Conservation (phyloP, 2,888 invertebrate species). For the Phengaris alcon region DNA sequence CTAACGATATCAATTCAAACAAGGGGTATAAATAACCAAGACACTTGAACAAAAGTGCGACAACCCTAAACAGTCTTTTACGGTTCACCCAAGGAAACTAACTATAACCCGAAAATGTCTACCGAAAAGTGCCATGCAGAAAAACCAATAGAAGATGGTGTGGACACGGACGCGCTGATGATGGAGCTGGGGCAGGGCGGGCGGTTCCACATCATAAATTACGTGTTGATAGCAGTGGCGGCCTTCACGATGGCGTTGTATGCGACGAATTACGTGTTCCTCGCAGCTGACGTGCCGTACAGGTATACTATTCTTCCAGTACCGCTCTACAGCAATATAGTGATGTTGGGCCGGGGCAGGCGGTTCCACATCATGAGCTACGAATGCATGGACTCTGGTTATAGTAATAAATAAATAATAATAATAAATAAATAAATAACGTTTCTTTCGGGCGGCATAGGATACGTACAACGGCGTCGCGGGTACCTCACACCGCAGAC, state of each 20-base stretch:
- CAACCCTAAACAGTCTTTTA: too few species aligned
- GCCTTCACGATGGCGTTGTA: conserved; percentile 53
- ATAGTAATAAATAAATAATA: too few species aligned
- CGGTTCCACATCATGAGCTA: conserved; percentile 62
- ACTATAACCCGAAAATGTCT: too few species aligned
- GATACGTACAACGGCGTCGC: too few species aligned
- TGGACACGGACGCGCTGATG: conserved; percentile 65
- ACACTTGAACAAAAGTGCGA: too few species aligned
- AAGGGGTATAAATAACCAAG: too few species aligned
- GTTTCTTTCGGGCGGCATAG: too few species aligned
- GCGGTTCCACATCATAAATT: conserved; percentile 60
- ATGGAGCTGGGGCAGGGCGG: conserved; percentile 62
- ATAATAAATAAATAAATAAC: too few species aligned
- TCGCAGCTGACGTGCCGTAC: conserved; percentile 65
- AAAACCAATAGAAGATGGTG: conserved; percentile 30
- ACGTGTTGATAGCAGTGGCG: conserved; percentile 51
- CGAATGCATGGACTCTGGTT: background rate
- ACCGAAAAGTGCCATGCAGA: background rate
- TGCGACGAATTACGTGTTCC: conserved; percentile 63
- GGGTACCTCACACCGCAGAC: too few species aligned
- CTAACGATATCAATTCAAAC: too few species aligned
- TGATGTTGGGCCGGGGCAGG: conserved; percentile 62
- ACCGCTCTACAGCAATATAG: too few species aligned
- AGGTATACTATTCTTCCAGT: conserved; percentile 46
- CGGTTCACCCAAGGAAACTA: too few species aligned